phyloP scores from a whole-genome alignment of 2,888 invertebrate species.

The Brachypalpus laphriformis region DNA sequence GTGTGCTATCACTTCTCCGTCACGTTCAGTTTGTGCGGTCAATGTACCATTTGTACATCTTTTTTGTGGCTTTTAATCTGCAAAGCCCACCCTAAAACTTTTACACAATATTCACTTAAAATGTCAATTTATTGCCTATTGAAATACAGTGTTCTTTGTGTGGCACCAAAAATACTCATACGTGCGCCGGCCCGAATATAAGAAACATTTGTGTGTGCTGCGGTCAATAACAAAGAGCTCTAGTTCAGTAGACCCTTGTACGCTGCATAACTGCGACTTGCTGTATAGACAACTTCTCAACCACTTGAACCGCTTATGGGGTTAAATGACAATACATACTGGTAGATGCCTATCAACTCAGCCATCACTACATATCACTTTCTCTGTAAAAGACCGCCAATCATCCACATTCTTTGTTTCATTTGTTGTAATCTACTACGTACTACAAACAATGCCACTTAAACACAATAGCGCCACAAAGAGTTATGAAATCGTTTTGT shows the following conservation, averaged over 20 bases:
- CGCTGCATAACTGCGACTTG: not conserved
- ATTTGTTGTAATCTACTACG: not conserved
- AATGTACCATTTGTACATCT: no score
- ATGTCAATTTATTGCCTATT: no score
- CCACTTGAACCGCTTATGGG: not conserved
- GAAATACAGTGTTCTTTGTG: no score
- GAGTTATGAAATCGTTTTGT: conserved; percentile 34
- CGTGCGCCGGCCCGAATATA: not conserved
- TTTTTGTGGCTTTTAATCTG: no score
- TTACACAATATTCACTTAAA: no score
- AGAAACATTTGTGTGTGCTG: not conserved
- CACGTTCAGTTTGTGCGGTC: no score
- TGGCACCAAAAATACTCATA: no score
- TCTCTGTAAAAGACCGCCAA: not conserved
- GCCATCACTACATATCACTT: not conserved
- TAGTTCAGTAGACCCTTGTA: not conserved
- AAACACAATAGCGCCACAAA: conserved; percentile 4
- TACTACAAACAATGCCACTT: not conserved
- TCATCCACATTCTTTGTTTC: not conserved
- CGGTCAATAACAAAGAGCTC: not conserved
- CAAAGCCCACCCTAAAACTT: no score
- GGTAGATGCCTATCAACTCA: not conserved
- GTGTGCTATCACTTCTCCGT: no score
- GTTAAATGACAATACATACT: not conserved
- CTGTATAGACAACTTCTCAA: not conserved